A percentile compares a stretch with the other conserved stretches of the same genome.
These are phyloP conservation scores for Drosophila anceps DNA, from an alignment of 2,888 invertebrate species.

Conservation along the genomic window DNA sequence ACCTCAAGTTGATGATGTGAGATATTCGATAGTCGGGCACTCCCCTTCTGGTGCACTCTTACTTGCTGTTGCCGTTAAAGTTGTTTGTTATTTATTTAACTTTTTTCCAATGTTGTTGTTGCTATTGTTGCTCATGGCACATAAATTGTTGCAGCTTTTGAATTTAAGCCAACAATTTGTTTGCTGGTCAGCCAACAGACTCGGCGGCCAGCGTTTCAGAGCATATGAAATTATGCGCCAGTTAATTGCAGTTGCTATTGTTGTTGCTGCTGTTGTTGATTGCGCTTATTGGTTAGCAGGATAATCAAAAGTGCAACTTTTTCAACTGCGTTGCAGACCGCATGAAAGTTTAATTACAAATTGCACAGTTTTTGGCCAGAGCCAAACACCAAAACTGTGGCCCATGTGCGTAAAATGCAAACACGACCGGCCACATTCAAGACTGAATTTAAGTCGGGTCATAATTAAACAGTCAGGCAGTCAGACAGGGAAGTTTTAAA, in stretches of 20 bases:
- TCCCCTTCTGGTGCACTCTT: background rate
- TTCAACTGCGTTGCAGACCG: constrained; percentile 38
- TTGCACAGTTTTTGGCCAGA: constrained; percentile 38
- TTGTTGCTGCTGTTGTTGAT: constrained; percentile 52
- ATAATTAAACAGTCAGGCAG: constrained; percentile 67
- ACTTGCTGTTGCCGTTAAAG: constrained; percentile 39
- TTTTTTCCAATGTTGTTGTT: constrained; percentile 2
- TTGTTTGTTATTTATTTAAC: constrained; percentile 43
- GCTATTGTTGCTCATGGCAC: constrained; percentile 29
- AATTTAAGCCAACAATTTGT: constrained; percentile 80
- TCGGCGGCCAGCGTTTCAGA: constrained; percentile 34
- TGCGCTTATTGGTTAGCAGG: constrained; percentile 72
- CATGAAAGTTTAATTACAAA: constrained; percentile 72
- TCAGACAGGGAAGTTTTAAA: constrained; percentile 34
- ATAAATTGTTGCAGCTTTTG: constrained; percentile 77
- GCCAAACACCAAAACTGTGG: constrained; percentile 34
- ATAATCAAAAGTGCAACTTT: constrained; percentile 78
- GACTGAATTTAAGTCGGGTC: constrained; percentile 59
- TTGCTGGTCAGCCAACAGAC: constrained; percentile 70
- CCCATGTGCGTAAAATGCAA: constrained; percentile 24
- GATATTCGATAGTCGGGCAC: background rate
- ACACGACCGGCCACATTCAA: constrained; percentile 19
- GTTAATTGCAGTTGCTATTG: constrained; percentile 68
- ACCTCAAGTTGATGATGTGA: too few relatives aligned
- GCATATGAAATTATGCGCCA: constrained; percentile 56